Evolutionary conservation across 2,113 vertebrate genomes (phyloP), one percentile per base, ranked within the genome.

Genomic region (Petrocephalus zakoni): DNA sequence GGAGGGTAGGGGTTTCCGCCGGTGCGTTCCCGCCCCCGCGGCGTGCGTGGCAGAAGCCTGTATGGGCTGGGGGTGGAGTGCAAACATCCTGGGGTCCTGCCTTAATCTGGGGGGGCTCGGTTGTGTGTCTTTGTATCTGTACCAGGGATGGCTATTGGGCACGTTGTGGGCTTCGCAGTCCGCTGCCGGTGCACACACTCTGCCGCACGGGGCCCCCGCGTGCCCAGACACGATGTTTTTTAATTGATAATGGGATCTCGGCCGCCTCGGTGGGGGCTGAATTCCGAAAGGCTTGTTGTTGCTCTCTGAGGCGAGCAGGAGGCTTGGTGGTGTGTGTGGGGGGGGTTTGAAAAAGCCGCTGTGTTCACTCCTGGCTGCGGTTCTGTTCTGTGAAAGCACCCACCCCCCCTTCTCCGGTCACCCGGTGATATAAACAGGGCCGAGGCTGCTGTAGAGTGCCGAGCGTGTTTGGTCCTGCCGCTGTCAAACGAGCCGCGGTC

Each of bases 171-270:
- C 22, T 61, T 9, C 8, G 47, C 5, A 7, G 47, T 49, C 47
- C 0, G 22, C 58, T 22, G 15, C 22, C 22, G 58, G 2, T 9
- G 22, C 58, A 64, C 9, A 25, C 11, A 75, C 13, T 75, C 29
- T 34, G 25, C 68, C 68, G 5, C 13, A 29, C 25, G 34, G 89
- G 88, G 56, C 49, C 61, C 88, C 58, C 4, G n/a, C 91, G 87
- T 92, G 91, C 94, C 93, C 93, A 90, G 92, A 93, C 90, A 92
- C 90, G 93, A 93, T 92, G 68, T 75, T 75, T 75, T 94, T 93
- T 95, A 94, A 95, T 94, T 94, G 94, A 91, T 68, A 87, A 88
- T 85, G 49, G 81, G 88, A 89, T 81, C 88, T 87, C 88, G 89
- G 91, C 86, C 75, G 46, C 88, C 86, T 89, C 72, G 55, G 58